These are phyloP conservation scores for Pterocles gutturalis DNA, from an alignment of 2,113 vertebrate species.

Conservation along the genomic window DNA sequence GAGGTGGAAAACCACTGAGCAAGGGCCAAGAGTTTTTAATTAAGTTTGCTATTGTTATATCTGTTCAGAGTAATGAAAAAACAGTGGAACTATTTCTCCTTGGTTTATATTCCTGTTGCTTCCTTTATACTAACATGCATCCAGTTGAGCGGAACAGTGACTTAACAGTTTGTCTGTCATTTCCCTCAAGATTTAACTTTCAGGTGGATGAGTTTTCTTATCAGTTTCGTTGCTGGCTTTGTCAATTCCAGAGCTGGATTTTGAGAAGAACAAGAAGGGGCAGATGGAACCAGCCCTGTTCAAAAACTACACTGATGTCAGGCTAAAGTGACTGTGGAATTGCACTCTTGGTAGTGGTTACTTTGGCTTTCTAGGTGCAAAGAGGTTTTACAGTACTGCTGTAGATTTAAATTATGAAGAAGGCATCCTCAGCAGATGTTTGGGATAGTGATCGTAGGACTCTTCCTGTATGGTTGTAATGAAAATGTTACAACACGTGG, in stretches of 20 bases:
- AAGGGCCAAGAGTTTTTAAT: background rate
- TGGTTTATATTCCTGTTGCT: background rate
- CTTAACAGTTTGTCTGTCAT: background rate
- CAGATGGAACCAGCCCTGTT: background rate
- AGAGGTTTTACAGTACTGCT: background rate
- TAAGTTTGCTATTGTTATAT: background rate
- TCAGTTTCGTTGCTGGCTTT: background rate
- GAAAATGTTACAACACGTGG: background rate
- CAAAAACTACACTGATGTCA: background rate
- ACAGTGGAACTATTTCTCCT: background rate
- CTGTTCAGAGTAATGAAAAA: background rate
- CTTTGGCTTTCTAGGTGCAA: background rate
- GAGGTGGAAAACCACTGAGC: background rate
- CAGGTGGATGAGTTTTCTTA: background rate
- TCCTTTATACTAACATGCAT: background rate
- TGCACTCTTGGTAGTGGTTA: background rate
- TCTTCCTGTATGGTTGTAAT: background rate
- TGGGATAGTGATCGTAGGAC: background rate
- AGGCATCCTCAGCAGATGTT: background rate
- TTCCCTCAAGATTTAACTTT: background rate
- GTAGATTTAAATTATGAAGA: background rate
- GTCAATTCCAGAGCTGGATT: background rate
- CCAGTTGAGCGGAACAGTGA: background rate
- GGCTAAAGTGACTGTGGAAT: background rate
- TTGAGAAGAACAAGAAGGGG: background rate